Conservation (phyloP, 1,140 invertebrate genomes). For the Aleiodes sp. region DNA sequence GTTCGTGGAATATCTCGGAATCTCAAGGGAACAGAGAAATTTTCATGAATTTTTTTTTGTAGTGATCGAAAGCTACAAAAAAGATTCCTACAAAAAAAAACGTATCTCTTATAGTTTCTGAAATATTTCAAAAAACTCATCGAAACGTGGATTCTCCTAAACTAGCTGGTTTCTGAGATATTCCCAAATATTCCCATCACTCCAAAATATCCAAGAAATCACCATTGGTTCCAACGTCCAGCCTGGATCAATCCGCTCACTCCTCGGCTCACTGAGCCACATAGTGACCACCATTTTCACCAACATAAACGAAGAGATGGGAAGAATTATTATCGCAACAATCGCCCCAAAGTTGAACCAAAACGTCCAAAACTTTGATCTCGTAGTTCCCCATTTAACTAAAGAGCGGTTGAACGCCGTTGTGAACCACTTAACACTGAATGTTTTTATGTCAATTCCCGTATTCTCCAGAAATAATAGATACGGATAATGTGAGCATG, state of each 20-base stretch:
- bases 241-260: conserved; percentile 29
- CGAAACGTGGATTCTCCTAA: too few relatives aligned
- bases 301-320: conserved; percentile 72
- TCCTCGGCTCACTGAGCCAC: conserved; percentile 33
- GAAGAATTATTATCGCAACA: conserved; percentile 71
- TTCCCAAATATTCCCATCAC: too few relatives aligned
- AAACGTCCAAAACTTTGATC: conserved; percentile 71
- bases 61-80: conserved; percentile 1
- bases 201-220: conserved; percentile 22
- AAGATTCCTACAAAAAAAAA: too few relatives aligned
- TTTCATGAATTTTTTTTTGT: conserved; percentile 8
- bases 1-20: too few relatives aligned
- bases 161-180: too few relatives aligned
- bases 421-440: conserved; percentile 80
- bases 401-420: conserved; percentile 78
- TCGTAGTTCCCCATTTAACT: conserved; percentile 76
- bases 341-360: conserved; percentile 78
- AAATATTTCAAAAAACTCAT: too few relatives aligned
- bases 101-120: too few relatives aligned
- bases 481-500: conserved; percentile 83
- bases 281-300: conserved; percentile 59
- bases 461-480: conserved; percentile 78
- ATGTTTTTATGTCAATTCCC: conserved; percentile 75
- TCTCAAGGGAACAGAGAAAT: background rate
- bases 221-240: conserved; percentile 59